These are phyloP conservation scores for Parazoanthus darwini DNA, from an alignment of 92 coral and sea anemone species.

Conservation along the genomic window DNA sequence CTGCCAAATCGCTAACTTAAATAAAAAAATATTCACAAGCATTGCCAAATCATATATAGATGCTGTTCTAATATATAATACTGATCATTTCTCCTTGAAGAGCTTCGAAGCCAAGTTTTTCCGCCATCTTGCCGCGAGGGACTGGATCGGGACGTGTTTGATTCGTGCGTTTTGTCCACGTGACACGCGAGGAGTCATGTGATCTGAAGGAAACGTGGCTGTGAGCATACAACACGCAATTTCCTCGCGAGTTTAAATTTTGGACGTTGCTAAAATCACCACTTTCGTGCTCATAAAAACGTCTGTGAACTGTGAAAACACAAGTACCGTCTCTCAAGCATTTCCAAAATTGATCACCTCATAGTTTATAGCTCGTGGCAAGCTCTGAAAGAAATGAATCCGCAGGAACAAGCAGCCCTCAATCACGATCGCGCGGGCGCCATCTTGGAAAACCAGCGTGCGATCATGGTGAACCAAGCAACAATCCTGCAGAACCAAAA, in stretches of 20 bases:
- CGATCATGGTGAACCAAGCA: constrained; percentile 93
- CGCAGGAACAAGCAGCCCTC: constrained; percentile 57
- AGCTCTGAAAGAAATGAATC: constrained; percentile 62
- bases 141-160: constrained; percentile 36
- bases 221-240: constrained; percentile 39
- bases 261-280: constrained; percentile 12
- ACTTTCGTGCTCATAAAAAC: not conserved
- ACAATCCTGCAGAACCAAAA: constrained; percentile 91
- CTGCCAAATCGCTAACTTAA: too few relatives aligned
- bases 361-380: constrained; percentile 22
- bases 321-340: not conserved
- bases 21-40: too few relatives aligned
- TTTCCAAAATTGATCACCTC: constrained; percentile 38
- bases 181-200: constrained; percentile 49
- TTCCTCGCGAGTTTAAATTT: constrained; percentile 38
- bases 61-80: not conserved
- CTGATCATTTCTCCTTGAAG: not conserved
- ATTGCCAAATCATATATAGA: too few relatives aligned
- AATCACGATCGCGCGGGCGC: constrained; percentile 94
- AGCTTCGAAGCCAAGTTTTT: not conserved
- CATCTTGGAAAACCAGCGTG: constrained; percentile 98
- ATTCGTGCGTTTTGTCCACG: constrained; percentile 60
- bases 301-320: not conserved
- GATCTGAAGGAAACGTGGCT: constrained; percentile 37
- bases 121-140: constrained; percentile 41